Evolutionary conservation across 92 coral and sea anemone species (phyloP).

Genomic region (Pocillopora meandrina): DNA sequence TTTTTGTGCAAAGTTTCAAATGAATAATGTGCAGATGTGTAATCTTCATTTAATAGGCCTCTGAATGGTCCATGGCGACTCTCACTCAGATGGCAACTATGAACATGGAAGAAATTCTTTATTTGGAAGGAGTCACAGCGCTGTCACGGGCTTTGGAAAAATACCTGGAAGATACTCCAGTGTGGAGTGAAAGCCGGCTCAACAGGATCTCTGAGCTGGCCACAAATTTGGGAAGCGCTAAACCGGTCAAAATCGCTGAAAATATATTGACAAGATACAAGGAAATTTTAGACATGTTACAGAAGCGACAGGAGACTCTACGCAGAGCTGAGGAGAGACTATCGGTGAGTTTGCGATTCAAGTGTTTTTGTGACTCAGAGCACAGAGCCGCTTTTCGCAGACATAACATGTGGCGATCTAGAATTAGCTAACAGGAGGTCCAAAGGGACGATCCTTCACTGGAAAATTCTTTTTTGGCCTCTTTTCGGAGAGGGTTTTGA

Average conservation of each 20-base stretch:
- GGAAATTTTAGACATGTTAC: constrained; percentile 90
- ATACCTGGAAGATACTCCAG: constrained; percentile 71
- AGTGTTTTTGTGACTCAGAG: too few species aligned
- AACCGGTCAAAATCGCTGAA: constrained; percentile 80
- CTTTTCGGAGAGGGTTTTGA: too few species aligned
- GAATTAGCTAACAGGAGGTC: too few species aligned
- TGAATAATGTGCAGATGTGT: neutral
- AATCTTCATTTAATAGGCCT: constrained; percentile 54
- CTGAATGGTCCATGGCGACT: constrained; percentile 92
- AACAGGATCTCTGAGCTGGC: constrained; percentile 88
- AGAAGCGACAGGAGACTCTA: constrained; percentile 85
- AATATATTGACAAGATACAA: constrained; percentile 78
- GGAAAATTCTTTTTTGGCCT: too few species aligned
- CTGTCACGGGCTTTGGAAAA: constrained; percentile 74
- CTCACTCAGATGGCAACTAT: constrained; percentile 89
- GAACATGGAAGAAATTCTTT: constrained; percentile 96
- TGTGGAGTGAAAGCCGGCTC: constrained; percentile 89
- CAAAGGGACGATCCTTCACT: too few species aligned
- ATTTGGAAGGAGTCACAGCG: constrained; percentile 80
- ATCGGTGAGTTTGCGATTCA: constrained; percentile 53
- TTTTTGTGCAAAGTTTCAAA: neutral
- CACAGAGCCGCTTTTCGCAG: too few species aligned
- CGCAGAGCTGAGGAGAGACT: constrained; percentile 85
- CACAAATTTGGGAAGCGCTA: constrained; percentile 72
- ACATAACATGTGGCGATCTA: too few species aligned